These are phyloP conservation scores for Danionella cerebrum DNA, from an alignment of 2,113 vertebrate genomes.

Conservation along the genomic window DNA sequence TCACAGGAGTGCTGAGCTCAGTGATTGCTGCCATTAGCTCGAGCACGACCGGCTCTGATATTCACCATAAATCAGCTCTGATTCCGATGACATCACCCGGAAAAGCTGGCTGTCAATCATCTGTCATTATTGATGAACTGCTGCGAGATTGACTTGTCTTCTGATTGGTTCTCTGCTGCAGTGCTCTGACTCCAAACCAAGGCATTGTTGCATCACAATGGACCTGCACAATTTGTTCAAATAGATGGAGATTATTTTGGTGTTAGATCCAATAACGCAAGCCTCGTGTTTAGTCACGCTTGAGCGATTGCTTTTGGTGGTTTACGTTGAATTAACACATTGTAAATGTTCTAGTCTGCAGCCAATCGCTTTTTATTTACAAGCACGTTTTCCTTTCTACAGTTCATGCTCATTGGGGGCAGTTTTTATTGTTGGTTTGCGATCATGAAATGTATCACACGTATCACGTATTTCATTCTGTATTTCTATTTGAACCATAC, in stretches of 20 bases:
- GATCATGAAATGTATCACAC: too few relatives aligned
- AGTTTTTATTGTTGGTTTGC: too few relatives aligned
- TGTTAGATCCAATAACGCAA: neutral
- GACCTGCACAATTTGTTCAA: neutral
- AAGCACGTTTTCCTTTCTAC: too few relatives aligned
- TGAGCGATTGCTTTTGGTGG: neutral
- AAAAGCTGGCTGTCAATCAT: conserved; percentile 15
- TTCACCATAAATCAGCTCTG: conserved; percentile 29
- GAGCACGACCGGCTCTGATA: neutral
- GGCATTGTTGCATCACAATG: neutral
- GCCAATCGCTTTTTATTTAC: neutral
- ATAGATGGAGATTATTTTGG: neutral
- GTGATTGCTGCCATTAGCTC: conserved; percentile 29
- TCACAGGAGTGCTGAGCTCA: neutral
- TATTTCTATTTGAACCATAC: too few relatives aligned
- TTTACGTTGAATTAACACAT: neutral
- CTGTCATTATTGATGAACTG: conserved; percentile 21
- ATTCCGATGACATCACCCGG: conserved; percentile 18
- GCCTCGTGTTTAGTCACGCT: neutral
- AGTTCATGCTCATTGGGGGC: neutral
- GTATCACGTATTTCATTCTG: too few relatives aligned
- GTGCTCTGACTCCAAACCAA: neutral
- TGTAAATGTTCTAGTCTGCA: neutral
- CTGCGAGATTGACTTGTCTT: neutral
- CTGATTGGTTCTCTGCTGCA: neutral